These are phyloP conservation scores for Pterophyllum scalare DNA, from an alignment of 2,113 vertebrate genomes.

Conservation along the genomic window DNA sequence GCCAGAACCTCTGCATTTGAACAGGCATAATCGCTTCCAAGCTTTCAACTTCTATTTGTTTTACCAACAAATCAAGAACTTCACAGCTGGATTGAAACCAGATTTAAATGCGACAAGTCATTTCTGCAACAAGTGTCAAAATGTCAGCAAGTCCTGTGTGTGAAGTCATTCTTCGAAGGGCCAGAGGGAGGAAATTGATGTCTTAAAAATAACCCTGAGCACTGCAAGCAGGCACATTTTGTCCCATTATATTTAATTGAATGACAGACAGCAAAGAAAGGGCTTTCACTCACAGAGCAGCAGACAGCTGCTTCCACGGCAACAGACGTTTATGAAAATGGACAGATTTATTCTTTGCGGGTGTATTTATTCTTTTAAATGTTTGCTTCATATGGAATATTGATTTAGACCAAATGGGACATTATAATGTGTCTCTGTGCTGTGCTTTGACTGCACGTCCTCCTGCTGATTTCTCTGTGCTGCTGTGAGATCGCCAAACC, in stretches of 20 bases:
- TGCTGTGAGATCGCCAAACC: conserved; percentile 19
- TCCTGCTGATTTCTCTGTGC: conserved; percentile 18
- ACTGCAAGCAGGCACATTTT: conserved; percentile 14
- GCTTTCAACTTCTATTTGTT: neutral
- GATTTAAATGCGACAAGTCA: neutral
- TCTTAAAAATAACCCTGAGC: conserved; percentile 34
- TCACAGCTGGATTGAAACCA: conserved; percentile 13
- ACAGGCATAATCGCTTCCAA: neutral
- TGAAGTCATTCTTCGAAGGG: conserved; percentile 32
- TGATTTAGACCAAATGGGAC: conserved; percentile 35
- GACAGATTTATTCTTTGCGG: conserved; percentile 21
- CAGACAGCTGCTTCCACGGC: conserved; percentile 7
- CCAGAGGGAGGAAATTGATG: conserved; percentile 3
- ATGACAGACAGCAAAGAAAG: conserved; percentile 21
- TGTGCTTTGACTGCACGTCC: neutral
- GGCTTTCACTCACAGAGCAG: conserved; percentile 26
- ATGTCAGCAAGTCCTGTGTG: conserved; percentile 11
- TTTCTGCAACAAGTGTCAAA: conserved; percentile 23
- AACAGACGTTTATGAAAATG: conserved; percentile 24
- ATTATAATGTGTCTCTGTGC: conserved; percentile 11
- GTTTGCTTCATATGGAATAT: conserved; percentile 34
- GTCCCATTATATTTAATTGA: conserved; percentile 35
- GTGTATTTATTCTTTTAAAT: conserved; percentile 35
- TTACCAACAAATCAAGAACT: neutral
- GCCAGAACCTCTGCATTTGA: neutral